Evolutionary conservation across 53 echinoderm and acorn worm species (phyloP).

Genomic region (Temnopleurus reevesii): DNA sequence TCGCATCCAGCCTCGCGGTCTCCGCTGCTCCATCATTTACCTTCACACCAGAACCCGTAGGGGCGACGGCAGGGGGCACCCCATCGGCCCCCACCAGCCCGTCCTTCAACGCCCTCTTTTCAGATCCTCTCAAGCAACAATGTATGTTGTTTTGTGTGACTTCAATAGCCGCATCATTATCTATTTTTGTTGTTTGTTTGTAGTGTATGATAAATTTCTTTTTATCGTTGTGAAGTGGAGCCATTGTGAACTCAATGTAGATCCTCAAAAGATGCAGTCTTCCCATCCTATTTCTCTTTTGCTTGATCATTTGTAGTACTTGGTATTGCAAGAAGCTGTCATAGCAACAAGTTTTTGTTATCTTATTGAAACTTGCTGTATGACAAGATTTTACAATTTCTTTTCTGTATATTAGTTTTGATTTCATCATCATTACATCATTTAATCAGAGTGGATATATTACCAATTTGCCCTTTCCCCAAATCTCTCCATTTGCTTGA

Average conservation of each 20-base stretch:
- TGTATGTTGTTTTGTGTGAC: slow-evolving; percentile 39
- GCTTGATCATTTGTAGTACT: neutral
- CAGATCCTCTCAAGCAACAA: slow-evolving; percentile 58
- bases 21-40: slow-evolving; percentile 43
- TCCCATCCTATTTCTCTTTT: neutral
- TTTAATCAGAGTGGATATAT: no score
- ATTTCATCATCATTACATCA: no score
- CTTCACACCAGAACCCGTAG: slow-evolving; percentile 22
- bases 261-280: slow-evolving; percentile 3
- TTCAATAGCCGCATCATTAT: neutral
- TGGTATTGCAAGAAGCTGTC: neutral
- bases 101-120: slow-evolving; percentile 74
- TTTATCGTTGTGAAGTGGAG: slow-evolving; percentile 8
- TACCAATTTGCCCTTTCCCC: no score
- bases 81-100: slow-evolving; percentile 52
- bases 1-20: slow-evolving; percentile 57
- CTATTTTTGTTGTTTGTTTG: neutral
- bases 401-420: no score
- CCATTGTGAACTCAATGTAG: neutral
- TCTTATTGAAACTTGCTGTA: no score
- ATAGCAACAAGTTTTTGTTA: no score
- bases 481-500: neutral
- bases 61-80: neutral
- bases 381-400: no score
- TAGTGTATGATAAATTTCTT: neutral